Evolutionary conservation across 2,888 invertebrate species (phyloP), one percentile per base, ranked within the genome.

Genomic region (Frankliniella fusca): DNA sequence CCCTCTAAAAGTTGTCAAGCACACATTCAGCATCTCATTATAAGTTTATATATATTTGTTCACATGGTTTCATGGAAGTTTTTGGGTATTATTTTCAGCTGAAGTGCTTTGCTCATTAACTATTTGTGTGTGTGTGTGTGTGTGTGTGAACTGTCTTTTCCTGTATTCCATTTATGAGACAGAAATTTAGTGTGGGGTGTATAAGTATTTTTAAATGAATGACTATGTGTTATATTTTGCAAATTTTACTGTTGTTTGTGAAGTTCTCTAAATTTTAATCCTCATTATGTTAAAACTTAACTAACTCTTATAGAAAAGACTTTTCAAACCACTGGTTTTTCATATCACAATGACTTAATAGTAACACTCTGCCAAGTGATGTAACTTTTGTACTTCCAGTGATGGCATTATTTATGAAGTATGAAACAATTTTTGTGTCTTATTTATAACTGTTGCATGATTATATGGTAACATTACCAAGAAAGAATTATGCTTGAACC

Each of bases 171-270:
- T 38, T 38, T 2, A 38, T 38, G 38, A 38, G 38, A 61, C 61
- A 61, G n/a, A 20, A 15, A 20, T 18, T 20, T n/a, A 61, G n/a
- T 61, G 61, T 61, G n/a, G 20, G n/a, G 18, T 20, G 61, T 61
- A 20, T 61, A n/a, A n/a, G 61, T 61, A n/a, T 12, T 61, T 61
- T 61, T 61, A 18, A 61, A 61, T 20, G n/a, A 61, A 61, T 61
- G 61, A 61, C 61, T 20, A 61, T n/a, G 20, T 61, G 18, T 18
- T 61, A 20, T 18, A 20, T 61, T n/a, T 61, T 61, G 61, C 61
- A 61, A 61, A 61, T 61, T 61, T 61, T 61, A 61, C 61, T 61
- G n/a, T 61, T 61, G 61, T 61, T 61, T 61, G 61, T 61, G 61
- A 61, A 61, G 7, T 61, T n/a, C 61, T 61, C n/a, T 61, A 20